Base-by-base conservation (phyloP, 2,888 invertebrate species). In the Melanargia galathea region DNA sequence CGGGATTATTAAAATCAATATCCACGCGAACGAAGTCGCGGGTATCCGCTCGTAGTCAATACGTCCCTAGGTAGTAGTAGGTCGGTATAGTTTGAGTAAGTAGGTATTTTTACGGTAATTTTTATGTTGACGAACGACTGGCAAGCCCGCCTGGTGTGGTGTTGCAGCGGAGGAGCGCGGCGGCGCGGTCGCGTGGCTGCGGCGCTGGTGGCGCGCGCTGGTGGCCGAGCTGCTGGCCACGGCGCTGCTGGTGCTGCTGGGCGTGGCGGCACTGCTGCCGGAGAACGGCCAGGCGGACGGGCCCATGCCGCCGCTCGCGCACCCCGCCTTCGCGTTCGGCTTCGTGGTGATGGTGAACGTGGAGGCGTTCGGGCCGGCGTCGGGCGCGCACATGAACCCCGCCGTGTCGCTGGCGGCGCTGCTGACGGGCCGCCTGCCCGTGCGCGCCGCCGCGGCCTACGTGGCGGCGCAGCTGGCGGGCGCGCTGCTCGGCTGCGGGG, bases 341-440 rank as follows among this genome's bases (percentile, higher is more conserved):
- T 79, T 77, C 78, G 74, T 85, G 40, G 84, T 90, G 68, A 66
- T 80, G 20, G 80, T 76, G 45, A 78, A 79, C 74, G 79, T 75
- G 61, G 73, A 80, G 70, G 84, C 79, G 62, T 94, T 95, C 75
- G 96, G 95, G 2, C 94, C 95, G 71, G 90, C 94, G 46, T 95
- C 96, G 13, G 95, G 95, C 56, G 95, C 95, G 20, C 96, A 96
- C 84, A 83, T 97, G 75, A 96, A 96, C 89, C 96, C 96, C 0
- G 93, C 95, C 2, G 95, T 96, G 16, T 95, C 96, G 13, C 85
- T 95, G 26, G 94, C 95, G 4, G 92, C 94, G 38, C 76, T 94
- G 57, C 77, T 95, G 62, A 76, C 92, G 66, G 93, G 93, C 7
- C 76, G 87, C 40, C 82, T 93, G 45, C 81, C 85, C 18, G 77